Evolutionary conservation across 2,888 invertebrate genomes (phyloP).

Genomic region (Schrankia costaestrigalis): DNA sequence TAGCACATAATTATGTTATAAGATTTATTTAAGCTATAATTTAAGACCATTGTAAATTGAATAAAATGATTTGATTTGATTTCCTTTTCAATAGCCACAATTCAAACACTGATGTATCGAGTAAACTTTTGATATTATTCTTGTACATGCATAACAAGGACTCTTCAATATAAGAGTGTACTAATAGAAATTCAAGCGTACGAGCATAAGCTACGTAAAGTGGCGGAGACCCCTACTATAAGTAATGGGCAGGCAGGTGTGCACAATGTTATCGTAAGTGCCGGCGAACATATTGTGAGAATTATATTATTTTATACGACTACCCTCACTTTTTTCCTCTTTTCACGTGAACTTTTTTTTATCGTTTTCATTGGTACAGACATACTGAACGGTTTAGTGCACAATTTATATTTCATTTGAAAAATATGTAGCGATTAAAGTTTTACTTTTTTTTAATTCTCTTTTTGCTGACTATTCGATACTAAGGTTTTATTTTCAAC

Average conservation of each 20-base stretch:
- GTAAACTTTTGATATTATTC: too few species aligned
- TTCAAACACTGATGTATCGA: too few species aligned
- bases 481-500: too few species aligned
- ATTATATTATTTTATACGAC: slow-evolving; percentile 30
- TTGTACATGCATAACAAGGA: not conserved
- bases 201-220: slow-evolving; percentile 12
- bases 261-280: slow-evolving; percentile 26
- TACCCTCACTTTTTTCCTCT: slow-evolving; percentile 8
- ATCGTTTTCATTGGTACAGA: slow-evolving; percentile 10
- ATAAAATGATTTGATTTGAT: too few species aligned
- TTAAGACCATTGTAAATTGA: too few species aligned
- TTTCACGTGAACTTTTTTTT: slow-evolving; percentile 19
- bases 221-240: slow-evolving; percentile 26
- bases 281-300: slow-evolving; percentile 27
- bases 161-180: slow-evolving; percentile 2
- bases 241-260: slow-evolving; percentile 30
- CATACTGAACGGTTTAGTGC: slow-evolving; percentile 1
- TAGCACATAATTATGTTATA: too few species aligned
- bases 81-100: too few species aligned
- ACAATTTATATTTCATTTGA: not conserved
- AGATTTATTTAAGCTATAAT: too few species aligned
- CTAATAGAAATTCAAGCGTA: slow-evolving; percentile 28
- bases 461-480: too few species aligned
- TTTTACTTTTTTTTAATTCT: too few species aligned
- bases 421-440: not conserved